Evolutionary conservation across 2,888 invertebrate genomes (phyloP), one percentile per base, ranked within the genome.

Genomic region (Drosophila macrothrix): DNA sequence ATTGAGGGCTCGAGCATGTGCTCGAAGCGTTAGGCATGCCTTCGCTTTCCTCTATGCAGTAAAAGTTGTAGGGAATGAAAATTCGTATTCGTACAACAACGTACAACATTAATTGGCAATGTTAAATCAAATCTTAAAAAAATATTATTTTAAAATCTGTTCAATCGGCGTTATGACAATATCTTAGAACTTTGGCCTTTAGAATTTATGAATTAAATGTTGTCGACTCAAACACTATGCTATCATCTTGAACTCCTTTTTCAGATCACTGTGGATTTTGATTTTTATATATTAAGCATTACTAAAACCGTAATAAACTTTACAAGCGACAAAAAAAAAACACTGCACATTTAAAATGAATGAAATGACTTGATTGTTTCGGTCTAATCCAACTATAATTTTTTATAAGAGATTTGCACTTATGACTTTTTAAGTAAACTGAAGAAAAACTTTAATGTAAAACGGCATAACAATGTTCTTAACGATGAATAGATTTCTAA

Each of bases 1-100:
- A 90, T 85, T 90, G 88, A 73, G 74, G 77, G 65, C 61, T 70
- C 69, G 60, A 74, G 75, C 62, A 52, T 69, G 66, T 55, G 50
- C 63, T 37, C 14, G 19, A 7, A 46, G 29, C n/a, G 12, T 29
- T 54, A 53, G 35, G 41, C 22, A 43, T n/a, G 43, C 28, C 10
- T 29, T 35, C 19, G 29, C 16, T 19, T 33, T 43, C 53, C 22
- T 22, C 12, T 9, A 31, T 14, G 19, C 35, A 52, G 19, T 67
- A n/a, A 39, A 31, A 9, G 33, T 12, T 35, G 3, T 19, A 41
- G 67, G 41, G 43, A 19, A 31, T n/a, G 16, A 53, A 33, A 52
- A 19, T 37, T 9, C 12, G 12, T 5, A 43, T 43, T 43, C 19
- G 19, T 7, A 16, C 29, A 29, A 29, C 29, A 29, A 29, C 29